Evolutionary conservation across 2,797 vertebrate species (phyloP), one percentile per base, ranked within the genome.

Genomic region (Pangasius macronema): DNA sequence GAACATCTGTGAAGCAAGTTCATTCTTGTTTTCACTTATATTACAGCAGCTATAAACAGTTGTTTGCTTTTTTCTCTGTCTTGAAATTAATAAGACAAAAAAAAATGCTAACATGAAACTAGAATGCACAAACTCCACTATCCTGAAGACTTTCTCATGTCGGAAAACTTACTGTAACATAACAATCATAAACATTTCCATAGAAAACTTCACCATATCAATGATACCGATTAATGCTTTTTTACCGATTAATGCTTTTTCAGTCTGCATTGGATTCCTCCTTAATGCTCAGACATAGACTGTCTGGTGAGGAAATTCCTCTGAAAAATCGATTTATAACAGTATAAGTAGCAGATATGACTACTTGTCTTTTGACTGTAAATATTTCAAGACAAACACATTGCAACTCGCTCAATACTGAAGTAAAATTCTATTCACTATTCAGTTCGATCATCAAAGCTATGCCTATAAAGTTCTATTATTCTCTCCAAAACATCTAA

Each of bases 401-500:
- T 24, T 10, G 30, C 8, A 9, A 57, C 30, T 24, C 1, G 53
- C 10, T 51, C 3, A 65, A 46, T 63, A 18, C 57, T 6, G 14
- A 42, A 61, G 22, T 53, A 79, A 57, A 39, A 7, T 20, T 30
- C 42, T n/a, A 30, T 63, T 49, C 59, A 49, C 27, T 67, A 20
- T 82, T 82, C 36, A 82, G 42, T n/a, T 51, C 27, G 33, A 49
- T 65, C 61, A 4, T 63, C 10, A n/a, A 83, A 82, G 39, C 81
- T 65, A 65, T 14, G 42, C 39, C 42, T 63, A 30, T 67, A 65
- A 82, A 30, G 18, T 49, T 5, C 73, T 39, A 85, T 86, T 85
- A 75, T 86, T 87, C 68, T 72, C 77, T 46, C 83, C 7, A 16
- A 63, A n/a, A 70, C 76, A 27, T 83, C 53, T n/a, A 84, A 63